Evolutionary conservation across 2,797 vertebrate genomes (phyloP), one percentile per base, ranked within the genome.

Genomic region (Parotocinclus haroldoi): DNA sequence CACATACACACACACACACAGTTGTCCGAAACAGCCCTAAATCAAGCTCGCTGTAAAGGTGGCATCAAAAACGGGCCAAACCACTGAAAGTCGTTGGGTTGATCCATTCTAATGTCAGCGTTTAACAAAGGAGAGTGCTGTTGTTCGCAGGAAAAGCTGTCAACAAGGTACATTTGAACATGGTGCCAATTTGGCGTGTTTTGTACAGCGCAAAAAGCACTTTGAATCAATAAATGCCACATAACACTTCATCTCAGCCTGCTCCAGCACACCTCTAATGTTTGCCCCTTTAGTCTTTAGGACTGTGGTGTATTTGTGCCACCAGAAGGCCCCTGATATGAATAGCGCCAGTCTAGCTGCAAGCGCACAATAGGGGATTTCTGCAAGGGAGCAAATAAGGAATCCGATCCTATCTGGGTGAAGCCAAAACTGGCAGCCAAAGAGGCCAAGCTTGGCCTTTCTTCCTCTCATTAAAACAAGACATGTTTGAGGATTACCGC

Each of bases 401-500:
- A 60, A 38, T 55, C 60, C 27, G 40, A 61, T 51, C 55, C 68
- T 1, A 3, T n/a, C 60, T 55, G 58, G 42, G 17, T 39, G 50
- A 50, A 7, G 60, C 45, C 27, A 27, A 27, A 27, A 27, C 27
- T 27, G 27, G 27, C 27, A 27, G 27, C 27, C 27, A 27, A 27
- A 27, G 27, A 27, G 27, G 27, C 27, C 27, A 5, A 27, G 27
- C 27, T 27, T 27, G 27, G 27, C 54, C 58, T 58, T 63, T 63
- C 45, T 58, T 10, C 14, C 38, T 49, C 14, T 57, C 42, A 27
- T 46, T 56, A 58, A 71, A 64, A 65, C 62, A 71, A 54, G 62
- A 42, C 52, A 56, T 57, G 16, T 11, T 54, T 48, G 45, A 52
- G 40, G 54, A 70, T 45, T 55, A 54, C 48, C 11, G 10, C 50